Conservation (phyloP, 2,113 vertebrate species). For the Seriola dumerili region DNA sequence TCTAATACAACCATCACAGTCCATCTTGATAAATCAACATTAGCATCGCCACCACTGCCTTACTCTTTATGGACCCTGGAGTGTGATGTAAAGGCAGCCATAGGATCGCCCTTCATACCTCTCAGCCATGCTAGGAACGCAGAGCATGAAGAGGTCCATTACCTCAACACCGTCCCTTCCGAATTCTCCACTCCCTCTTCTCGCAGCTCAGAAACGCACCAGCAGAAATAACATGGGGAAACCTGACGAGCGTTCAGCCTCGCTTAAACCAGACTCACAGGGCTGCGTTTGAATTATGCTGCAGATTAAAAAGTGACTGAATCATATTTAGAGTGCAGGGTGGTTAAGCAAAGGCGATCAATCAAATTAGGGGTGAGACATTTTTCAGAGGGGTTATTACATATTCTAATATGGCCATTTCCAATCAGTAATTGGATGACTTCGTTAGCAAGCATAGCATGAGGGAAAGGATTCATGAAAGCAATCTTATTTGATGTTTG, state of each 20-base stretch:
- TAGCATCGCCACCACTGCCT: constrained; percentile 62
- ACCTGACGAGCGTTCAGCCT: not conserved
- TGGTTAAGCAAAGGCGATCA: constrained; percentile 48
- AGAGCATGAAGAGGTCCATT: constrained; percentile 82
- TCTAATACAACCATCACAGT: constrained; percentile 51
- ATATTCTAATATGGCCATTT: constrained; percentile 55
- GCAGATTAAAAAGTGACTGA: constrained; percentile 54
- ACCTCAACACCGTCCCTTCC: constrained; percentile 63
- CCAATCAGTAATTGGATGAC: constrained; percentile 50
- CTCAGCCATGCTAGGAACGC: constrained; percentile 74
- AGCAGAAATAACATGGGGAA: constrained; percentile 44
- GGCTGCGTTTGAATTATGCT: constrained; percentile 39
- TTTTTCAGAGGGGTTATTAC: constrained; percentile 49
- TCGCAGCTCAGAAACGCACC: constrained; percentile 39
- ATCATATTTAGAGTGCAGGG: constrained; percentile 30
- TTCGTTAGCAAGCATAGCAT: constrained; percentile 38
- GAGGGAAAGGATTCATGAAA: constrained; percentile 21
- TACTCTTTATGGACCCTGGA: constrained; percentile 73
- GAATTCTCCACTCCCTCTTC: constrained; percentile 54
- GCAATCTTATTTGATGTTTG: constrained; percentile 18
- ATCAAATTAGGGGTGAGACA: constrained; percentile 51
- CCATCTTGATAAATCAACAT: constrained; percentile 69
- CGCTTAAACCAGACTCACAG: constrained; percentile 11
- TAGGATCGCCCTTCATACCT: constrained; percentile 82
- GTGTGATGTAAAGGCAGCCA: constrained; percentile 76